Base-by-base conservation (phyloP, 2,113 vertebrate species). In the Natator depressus region DNA sequence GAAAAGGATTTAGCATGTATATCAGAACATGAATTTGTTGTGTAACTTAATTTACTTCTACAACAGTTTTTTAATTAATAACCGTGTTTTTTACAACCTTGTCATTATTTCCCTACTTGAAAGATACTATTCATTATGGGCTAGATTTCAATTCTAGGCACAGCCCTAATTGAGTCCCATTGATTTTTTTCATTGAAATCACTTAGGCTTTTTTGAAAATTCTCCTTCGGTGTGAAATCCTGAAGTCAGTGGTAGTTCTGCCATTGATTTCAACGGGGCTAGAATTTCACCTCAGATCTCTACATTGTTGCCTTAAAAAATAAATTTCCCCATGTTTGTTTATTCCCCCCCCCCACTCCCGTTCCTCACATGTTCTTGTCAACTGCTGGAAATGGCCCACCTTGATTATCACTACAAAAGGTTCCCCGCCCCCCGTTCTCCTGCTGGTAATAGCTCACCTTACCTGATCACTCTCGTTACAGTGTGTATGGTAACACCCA, bases 81-180 rank as follows among this genome's bases (percentile, higher is more conserved):
- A 14, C 47, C 82, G 49, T 92, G 93, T 24, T 27, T 22, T n/a
- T 75, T 65, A 31, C 53, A 84, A 10, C n/a, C 0, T 59, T 11
- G 87, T 81, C 17, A 81, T 2, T 47, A 19, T 65, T 69, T 89
- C 31, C 47, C 6, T 53, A 29, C 24, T 75, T 38, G 82, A 83
- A 57, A 25, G 3, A 1, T 19, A 22, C 5, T 53, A 10, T 2
- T 6, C 4, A 1, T 3, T 38, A 0, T 62, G 78, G 87, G 7
- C 31, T 10, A 25, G 84, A 13, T 51, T 85, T 78, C 8, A 17
- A 13, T 25, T 0, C 0, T 16, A 83, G 47, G 46, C 72, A 4
- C 9, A 53, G 62, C 25, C 91, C 57, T 13, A 24, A 62, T 27
- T 57, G 25, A 27, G 57, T 62, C 27, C 57, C 12, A 62, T 62